Percentiles rank a stretch among this genome's conserved stretches.
Evolutionary conservation across 2,888 invertebrate species (phyloP).

Genomic region (Cephus pulcher): DNA sequence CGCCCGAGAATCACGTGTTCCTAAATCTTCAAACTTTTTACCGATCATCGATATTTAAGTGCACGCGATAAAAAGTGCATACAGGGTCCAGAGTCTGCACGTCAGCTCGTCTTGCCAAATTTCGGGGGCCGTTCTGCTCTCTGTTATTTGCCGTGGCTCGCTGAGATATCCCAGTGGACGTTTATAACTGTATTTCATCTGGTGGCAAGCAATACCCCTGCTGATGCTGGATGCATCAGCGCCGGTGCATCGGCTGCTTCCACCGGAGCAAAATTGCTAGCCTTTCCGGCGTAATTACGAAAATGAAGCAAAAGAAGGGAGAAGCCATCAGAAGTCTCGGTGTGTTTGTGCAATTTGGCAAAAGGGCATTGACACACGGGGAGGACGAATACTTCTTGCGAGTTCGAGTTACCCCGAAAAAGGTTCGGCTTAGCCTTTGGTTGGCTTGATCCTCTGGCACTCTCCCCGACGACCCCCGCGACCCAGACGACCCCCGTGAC

Average conservation of each 20-base stretch:
- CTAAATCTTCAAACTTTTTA: too few relatives aligned
- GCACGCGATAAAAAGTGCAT: too few relatives aligned
- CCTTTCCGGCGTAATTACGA: conserved; percentile 50
- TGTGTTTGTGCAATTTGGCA: conserved; percentile 50
- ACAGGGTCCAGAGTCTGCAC: too few relatives aligned
- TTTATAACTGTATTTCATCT: conserved; percentile 8
- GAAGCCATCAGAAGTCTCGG: conserved; percentile 46
- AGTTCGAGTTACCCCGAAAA: conserved; percentile 24
- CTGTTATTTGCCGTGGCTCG: conserved; percentile 47
- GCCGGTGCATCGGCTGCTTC: too few relatives aligned
- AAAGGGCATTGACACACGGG: conserved; percentile 42
- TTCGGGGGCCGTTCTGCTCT: conserved; percentile 21
- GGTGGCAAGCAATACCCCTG: conserved; percentile 17
- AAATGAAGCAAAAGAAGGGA: conserved; percentile 51
- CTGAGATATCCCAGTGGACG: conserved; percentile 36
- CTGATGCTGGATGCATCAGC: conserved; percentile 5
- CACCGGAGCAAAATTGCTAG: conserved; percentile 41
- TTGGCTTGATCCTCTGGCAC: too few relatives aligned
- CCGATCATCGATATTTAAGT: too few relatives aligned
- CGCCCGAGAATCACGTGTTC: too few relatives aligned
- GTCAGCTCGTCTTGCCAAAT: neutral
- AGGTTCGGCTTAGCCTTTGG: conserved; percentile 46
- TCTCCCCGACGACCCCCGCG: neutral
- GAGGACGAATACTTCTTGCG: neutral
- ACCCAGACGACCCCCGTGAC: neutral